Evolutionary conservation across 2,797 vertebrate species (phyloP), one percentile per base, ranked within the genome.

Genomic region (Oreonectes daqikongensis): DNA sequence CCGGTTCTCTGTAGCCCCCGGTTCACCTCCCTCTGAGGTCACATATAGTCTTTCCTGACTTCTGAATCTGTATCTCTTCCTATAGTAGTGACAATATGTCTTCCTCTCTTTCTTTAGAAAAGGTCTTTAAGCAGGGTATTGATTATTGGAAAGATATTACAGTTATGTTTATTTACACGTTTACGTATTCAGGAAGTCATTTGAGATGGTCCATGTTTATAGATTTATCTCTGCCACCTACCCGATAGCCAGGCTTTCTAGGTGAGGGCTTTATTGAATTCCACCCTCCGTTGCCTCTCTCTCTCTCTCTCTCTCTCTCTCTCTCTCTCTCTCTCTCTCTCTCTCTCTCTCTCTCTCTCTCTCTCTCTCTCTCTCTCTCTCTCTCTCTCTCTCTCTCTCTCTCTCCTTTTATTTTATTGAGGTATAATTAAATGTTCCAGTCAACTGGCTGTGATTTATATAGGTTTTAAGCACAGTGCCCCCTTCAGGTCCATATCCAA

Each of bases 251-350:
- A 32, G 65, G 66, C 77, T 89, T 89, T 79, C 80, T 87, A 89
- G 89, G 85, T 91, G 87, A 90, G 83, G 81, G 81, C 79, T 87
- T 91, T 93, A 91, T 91, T 92, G 90, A 90, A 93, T 92, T 91
- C 90, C 87, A 86, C 82, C 85, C 85, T 89, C 86, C 59, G 53
- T 83, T 84, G 83, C 87, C 81, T 46, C 44, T 46, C 44, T 5
- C 44, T 46, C 17, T 42, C 40, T 42, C 2, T 40, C 38, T 14
- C 38, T 40, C 11, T 12, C 38, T 40, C 38, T 12, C 88, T 28
- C 69, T 83, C 72, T 22, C 26, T 48, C 40, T 82, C 78, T 86
- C 68, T 82, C 78, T 57, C 40, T 55, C 14, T 22, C 28, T 59
- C 38, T 60, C 78, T 77, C 79, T 69, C 68, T 85, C 75, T 42